phyloP scores from a whole-genome alignment of 2,113 vertebrate genomes.

The Urocolius indicus region DNA sequence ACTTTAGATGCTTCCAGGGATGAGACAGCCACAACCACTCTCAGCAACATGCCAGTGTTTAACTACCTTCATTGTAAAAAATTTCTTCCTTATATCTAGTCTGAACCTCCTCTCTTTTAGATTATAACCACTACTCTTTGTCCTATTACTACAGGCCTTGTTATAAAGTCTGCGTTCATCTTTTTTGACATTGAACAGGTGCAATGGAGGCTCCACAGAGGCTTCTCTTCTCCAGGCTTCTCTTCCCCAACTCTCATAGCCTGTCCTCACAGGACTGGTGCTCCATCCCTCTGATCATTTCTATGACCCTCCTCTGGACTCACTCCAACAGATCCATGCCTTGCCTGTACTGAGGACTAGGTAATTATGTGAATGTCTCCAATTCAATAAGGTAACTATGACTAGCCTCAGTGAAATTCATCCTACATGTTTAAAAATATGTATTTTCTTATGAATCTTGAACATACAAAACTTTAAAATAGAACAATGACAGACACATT shows the following conservation, averaged over 20 bases:
- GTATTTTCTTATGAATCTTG: background rate
- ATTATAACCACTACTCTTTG: background rate
- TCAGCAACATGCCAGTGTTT: background rate
- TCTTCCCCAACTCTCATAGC: background rate
- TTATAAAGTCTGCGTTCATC: background rate
- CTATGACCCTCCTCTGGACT: background rate
- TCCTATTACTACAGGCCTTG: background rate
- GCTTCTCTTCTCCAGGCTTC: background rate
- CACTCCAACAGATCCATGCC: background rate
- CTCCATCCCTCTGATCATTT: background rate
- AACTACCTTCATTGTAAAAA: background rate
- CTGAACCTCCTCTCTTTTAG: background rate
- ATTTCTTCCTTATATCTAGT: background rate
- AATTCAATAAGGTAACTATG: background rate
- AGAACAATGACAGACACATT: fast-evolving
- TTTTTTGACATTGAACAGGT: background rate
- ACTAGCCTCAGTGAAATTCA: background rate
- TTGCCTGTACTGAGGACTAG: background rate
- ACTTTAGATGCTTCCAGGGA: background rate
- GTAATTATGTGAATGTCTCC: background rate
- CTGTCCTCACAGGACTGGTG: background rate
- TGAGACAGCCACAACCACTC: background rate
- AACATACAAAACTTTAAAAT: background rate
- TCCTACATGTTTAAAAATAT: background rate
- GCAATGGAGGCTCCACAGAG: fast-evolving